Conservation (phyloP, 1,140 invertebrate genomes). For the Melitaea cinxia region DNA sequence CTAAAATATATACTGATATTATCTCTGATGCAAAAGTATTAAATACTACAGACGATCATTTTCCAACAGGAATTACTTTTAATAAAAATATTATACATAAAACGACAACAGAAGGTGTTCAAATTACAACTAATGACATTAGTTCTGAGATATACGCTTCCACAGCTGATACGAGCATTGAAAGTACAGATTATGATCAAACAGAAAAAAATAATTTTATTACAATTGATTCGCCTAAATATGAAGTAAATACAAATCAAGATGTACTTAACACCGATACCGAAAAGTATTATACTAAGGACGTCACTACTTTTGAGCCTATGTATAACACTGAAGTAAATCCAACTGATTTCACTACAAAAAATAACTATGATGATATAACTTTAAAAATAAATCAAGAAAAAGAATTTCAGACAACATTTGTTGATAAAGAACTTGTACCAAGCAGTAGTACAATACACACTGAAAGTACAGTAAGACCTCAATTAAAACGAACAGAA, state of each 20-base stretch:
- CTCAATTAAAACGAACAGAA: slow-evolving; percentile 58
- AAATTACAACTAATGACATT: neutral
- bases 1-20: neutral
- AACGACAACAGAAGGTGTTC: neutral
- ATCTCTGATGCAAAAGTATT: neutral
- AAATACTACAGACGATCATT: neutral
- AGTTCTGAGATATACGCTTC: neutral
- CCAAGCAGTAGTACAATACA: slow-evolving; percentile 64
- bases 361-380: neutral
- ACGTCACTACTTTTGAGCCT: neutral
- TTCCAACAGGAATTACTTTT: neutral
- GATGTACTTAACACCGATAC: neutral
- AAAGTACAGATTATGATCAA: neutral
- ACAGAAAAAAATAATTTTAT: neutral
- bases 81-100: neutral
- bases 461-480: slow-evolving; percentile 62
- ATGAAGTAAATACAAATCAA: neutral
- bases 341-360: neutral
- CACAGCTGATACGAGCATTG: neutral
- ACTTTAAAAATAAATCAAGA: neutral
- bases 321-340: neutral
- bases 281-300: neutral
- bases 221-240: neutral
- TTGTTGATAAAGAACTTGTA: slow-evolving; percentile 54
- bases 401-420: slow-evolving; percentile 39